A percentile compares a stretch with the other conserved stretches of the same genome.
These are phyloP conservation scores for Lophura swinhoii DNA, from an alignment of 2,797 vertebrate genomes.

Conservation along the genomic window DNA sequence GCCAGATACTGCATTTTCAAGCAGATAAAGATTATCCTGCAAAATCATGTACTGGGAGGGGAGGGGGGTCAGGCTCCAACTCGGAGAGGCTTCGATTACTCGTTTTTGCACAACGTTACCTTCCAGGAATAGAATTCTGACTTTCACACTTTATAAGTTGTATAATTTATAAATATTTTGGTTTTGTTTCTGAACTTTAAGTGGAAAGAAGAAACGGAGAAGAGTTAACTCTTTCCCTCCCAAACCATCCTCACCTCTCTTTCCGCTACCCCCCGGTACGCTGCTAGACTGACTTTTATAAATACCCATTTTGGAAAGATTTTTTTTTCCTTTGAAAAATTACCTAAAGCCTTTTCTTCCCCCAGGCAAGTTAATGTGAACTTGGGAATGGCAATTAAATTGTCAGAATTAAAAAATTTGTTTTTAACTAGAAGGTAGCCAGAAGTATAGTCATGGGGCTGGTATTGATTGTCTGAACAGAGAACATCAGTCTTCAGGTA, in stretches of 20 bases:
- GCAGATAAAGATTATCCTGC: background rate
- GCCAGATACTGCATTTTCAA: background rate
- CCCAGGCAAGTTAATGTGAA: slow-evolving; percentile 87
- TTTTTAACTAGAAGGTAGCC: slow-evolving; percentile 98
- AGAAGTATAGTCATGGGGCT: slow-evolving; percentile 93
- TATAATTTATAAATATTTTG: slow-evolving; percentile 3
- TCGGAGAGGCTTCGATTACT: background rate
- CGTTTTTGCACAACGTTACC: background rate
- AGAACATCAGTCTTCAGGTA: slow-evolving; percentile 98
- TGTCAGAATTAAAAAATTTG: slow-evolving; percentile 99
- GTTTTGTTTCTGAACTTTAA: slow-evolving; percentile 30
- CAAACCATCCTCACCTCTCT: background rate
- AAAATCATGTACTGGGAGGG: background rate
- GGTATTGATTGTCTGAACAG: slow-evolving; percentile 95
- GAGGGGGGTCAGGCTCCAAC: background rate
- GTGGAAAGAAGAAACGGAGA: background rate
- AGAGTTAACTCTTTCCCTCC: slow-evolving; percentile 41
- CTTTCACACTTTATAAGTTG: background rate
- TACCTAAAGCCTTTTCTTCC: slow-evolving; percentile 78
- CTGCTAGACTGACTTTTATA: slow-evolving; percentile 79
- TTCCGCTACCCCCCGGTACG: slow-evolving; percentile 1
- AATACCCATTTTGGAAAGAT: slow-evolving; percentile 79
- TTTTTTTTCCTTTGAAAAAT: slow-evolving; percentile 80
- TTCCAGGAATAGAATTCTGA: slow-evolving; percentile 30
- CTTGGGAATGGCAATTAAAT: slow-evolving; percentile 97